A percentile compares a stretch with the other conserved stretches of the same genome.
phyloP scores from a whole-genome alignment of 1,140 invertebrate genomes.

The Drosophila obscura region DNA sequence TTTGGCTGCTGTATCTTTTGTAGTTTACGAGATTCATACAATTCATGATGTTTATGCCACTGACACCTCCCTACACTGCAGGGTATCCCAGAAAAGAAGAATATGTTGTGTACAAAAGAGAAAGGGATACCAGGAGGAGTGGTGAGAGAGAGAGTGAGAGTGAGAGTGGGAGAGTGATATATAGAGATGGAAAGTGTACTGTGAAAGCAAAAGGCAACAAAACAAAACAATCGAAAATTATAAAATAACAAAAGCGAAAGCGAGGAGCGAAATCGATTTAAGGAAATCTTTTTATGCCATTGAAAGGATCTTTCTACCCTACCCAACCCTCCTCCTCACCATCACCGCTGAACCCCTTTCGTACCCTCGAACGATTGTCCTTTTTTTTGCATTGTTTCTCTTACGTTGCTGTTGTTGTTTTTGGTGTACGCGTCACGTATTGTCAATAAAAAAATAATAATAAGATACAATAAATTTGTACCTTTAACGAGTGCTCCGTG shows the following conservation, averaged over 20 bases:
- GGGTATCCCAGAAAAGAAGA: too few species aligned
- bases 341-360: neutral
- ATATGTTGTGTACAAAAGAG: neutral
- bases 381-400: conserved; percentile 29
- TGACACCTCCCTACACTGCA: too few species aligned
- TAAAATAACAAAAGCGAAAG: conserved; percentile 74
- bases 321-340: neutral
- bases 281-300: conserved; percentile 68
- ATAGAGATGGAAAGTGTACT: conserved; percentile 23
- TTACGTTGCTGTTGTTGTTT: conserved; percentile 46
- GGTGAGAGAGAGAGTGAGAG: neutral
- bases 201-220: conserved; percentile 53
- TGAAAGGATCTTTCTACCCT: conserved; percentile 50
- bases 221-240: conserved; percentile 81
- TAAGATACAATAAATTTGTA: conserved; percentile 83
- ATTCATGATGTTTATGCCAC: too few species aligned
- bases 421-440: conserved; percentile 81
- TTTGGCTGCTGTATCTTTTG: too few species aligned
- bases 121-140: conserved; percentile 4
- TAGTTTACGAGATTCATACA: neutral
- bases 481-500: conserved; percentile 70
- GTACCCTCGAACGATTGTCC: conserved; percentile 4
- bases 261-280: conserved; percentile 59
- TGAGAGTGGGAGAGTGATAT: neutral
- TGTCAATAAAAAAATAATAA: conserved; percentile 84